A percentile compares a stretch with the other conserved stretches of the same genome.
These are phyloP conservation scores for Lytechinus variegatus DNA, from an alignment of 35 echinoderm and acorn worm genomes.

Conservation along the genomic window DNA sequence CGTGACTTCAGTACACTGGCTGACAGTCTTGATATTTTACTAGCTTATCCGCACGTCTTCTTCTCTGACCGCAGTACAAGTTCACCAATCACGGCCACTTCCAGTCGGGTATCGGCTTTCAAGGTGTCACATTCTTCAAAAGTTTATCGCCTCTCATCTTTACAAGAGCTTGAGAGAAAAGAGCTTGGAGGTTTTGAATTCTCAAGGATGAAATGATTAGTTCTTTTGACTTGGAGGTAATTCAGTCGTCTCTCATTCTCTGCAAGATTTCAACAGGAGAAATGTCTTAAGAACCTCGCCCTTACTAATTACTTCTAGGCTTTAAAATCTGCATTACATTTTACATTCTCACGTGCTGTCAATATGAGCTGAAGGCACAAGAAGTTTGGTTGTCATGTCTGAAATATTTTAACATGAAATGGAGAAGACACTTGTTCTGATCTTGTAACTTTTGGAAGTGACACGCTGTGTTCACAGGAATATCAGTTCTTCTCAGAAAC, in stretches of 20 bases:
- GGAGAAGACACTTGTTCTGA: neutral
- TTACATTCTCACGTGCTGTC: neutral
- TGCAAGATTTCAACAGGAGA: neutral
- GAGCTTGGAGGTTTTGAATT: neutral
- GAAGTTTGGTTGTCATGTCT: neutral
- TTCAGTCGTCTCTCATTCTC: neutral
- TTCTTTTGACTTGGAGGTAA: slow-evolving; percentile 1
- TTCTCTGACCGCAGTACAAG: slow-evolving; percentile 1
- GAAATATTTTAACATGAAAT: neutral
- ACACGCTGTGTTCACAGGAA: neutral
- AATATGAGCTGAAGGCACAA: slow-evolving; percentile 2
- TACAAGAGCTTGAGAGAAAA: neutral
- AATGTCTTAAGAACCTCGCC: neutral
- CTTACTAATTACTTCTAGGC: neutral
- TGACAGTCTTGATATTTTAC: neutral
- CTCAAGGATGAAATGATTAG: slow-evolving; percentile 11
- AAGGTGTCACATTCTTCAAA: slow-evolving; percentile 3
- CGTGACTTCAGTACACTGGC: neutral
- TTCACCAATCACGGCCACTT: slow-evolving; percentile 16
- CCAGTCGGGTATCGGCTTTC: neutral
- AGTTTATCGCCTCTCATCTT: slow-evolving; percentile 17
- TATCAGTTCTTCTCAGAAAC: neutral
- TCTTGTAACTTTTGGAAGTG: neutral
- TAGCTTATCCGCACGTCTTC: neutral
- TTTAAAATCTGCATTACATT: neutral